Conservation (phyloP, 2,113 vertebrate genomes). For the Callionymus lyra region DNA sequence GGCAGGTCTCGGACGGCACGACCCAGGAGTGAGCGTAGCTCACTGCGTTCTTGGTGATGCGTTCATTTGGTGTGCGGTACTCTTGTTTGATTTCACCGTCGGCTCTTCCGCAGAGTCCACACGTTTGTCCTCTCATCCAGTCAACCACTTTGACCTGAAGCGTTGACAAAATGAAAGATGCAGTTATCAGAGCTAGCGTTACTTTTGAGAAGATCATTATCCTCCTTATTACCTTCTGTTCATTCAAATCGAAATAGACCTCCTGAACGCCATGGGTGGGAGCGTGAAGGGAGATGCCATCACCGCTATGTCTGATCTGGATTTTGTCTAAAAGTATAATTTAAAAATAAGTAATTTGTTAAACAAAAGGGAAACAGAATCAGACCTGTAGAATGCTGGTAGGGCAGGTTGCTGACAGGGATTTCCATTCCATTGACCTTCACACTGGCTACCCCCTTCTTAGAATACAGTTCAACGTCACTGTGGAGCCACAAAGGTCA, state of each 20-base stretch:
- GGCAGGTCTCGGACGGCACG: conserved; percentile 60
- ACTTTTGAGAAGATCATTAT: not conserved
- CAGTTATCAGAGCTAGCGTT: not conserved
- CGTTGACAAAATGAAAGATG: not conserved
- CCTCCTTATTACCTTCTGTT: conserved; percentile 32
- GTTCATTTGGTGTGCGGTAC: conserved; percentile 61
- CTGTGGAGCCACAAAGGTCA: conserved; percentile 25
- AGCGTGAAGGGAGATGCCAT: conserved; percentile 45
- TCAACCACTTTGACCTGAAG: conserved; percentile 65
- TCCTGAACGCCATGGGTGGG: conserved; percentile 50
- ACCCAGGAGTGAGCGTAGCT: conserved; percentile 75
- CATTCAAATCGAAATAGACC: conserved; percentile 26
- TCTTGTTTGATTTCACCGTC: conserved; percentile 68
- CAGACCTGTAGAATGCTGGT: conserved; percentile 42
- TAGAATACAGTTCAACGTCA: conserved; percentile 36
- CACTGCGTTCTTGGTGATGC: conserved; percentile 48
- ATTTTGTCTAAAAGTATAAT: conserved; percentile 29
- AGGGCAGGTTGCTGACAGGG: conserved; percentile 34
- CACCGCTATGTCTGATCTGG: conserved; percentile 24
- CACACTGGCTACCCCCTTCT: conserved; percentile 11
- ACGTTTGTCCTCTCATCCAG: conserved; percentile 75
- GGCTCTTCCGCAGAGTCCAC: conserved; percentile 72
- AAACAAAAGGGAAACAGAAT: not conserved
- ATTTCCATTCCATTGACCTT: conserved; percentile 48
- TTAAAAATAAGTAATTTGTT: not conserved